Evolutionary conservation across 1,140 invertebrate genomes (phyloP).

Genomic region (Papilio glaucus): DNA sequence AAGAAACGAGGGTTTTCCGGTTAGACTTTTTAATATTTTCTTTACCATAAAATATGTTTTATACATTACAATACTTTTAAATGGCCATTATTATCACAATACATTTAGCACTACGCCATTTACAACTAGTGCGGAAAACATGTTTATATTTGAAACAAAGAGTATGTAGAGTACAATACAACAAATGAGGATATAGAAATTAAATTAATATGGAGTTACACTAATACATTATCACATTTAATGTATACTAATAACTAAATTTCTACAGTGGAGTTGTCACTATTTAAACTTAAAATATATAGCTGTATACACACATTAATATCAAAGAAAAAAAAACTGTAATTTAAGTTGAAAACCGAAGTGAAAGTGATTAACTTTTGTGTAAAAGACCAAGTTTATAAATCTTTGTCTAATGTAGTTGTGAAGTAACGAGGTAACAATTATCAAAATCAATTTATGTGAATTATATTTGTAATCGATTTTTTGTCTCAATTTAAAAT

Average conservation of each 20-base stretch:
- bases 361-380: too few relatives aligned
- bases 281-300: background rate
- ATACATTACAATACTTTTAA: constrained; percentile 49
- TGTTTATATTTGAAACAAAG: background rate
- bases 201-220: background rate
- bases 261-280: constrained; percentile 29
- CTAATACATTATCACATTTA: constrained; percentile 30
- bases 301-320: too few relatives aligned
- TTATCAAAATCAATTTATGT: too few relatives aligned
- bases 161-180: constrained; percentile 4
- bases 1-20: too few relatives aligned
- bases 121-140: background rate
- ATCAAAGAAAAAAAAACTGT: too few relatives aligned
- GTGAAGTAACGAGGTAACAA: too few relatives aligned
- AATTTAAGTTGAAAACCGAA: too few relatives aligned
- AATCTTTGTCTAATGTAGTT: too few relatives aligned
- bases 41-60: constrained; percentile 36
- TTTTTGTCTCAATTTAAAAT: too few relatives aligned
- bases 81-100: constrained; percentile 56
- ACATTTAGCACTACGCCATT: constrained; percentile 28
- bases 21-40: too few relatives aligned
- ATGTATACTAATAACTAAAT: constrained; percentile 33
- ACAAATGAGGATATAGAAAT: constrained; percentile 13
- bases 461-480: too few relatives aligned
- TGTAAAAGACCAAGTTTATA: too few relatives aligned